These are phyloP conservation scores for Propsilocerus akamusi DNA, from an alignment of 1,140 invertebrate species.

Conservation along the genomic window DNA sequence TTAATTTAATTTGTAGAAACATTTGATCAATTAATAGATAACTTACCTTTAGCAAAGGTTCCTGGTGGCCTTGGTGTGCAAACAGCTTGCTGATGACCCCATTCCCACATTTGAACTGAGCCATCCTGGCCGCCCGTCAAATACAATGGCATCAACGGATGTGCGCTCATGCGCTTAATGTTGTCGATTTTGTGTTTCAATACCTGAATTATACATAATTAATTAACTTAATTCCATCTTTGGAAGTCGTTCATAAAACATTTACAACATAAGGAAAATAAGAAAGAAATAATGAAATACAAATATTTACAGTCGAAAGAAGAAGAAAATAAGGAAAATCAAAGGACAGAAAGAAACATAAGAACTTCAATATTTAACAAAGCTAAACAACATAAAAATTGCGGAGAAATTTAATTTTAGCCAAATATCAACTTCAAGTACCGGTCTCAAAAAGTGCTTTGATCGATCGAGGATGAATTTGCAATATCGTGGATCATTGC, in stretches of 20 bases:
- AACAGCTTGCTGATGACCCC: constrained; percentile 81
- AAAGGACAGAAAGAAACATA: constrained; percentile 6
- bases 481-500: constrained; percentile 84
- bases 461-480: constrained; percentile 85
- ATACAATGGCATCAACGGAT: constrained; percentile 87
- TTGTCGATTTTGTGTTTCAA: constrained; percentile 80
- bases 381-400: background rate
- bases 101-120: constrained; percentile 94
- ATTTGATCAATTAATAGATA: background rate
- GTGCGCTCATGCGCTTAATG: constrained; percentile 84
- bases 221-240: too few relatives aligned
- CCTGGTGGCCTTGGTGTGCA: constrained; percentile 76
- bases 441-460: constrained; percentile 83
- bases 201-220: too few relatives aligned
- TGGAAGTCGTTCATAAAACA: too few relatives aligned
- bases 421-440: constrained; percentile 45
- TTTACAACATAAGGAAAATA: background rate
- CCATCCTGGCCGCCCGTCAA: constrained; percentile 93
- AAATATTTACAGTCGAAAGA: background rate
- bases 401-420: too few relatives aligned
- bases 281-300: too few relatives aligned
- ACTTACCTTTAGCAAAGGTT: constrained; percentile 25
- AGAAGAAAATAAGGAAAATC: background rate
- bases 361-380: constrained; percentile 5
- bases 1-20: background rate